Conservation (phyloP, 2,113 vertebrate genomes). For the Turnix velox region DNA sequence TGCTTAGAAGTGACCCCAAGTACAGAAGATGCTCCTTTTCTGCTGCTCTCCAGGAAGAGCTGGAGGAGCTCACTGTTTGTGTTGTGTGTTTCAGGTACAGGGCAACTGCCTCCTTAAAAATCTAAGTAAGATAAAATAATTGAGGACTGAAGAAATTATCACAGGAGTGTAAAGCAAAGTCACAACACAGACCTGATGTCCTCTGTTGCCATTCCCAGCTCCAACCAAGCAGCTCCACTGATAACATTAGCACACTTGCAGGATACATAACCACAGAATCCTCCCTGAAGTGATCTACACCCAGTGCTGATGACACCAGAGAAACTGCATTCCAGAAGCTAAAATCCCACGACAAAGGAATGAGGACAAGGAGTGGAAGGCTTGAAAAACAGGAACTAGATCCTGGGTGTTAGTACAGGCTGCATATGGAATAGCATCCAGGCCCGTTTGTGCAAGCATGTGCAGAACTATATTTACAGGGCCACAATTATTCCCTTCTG, state of each 20-base stretch:
- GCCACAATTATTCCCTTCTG: slow-evolving; percentile 50
- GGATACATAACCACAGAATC: slow-evolving; percentile 47
- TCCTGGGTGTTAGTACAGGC: slow-evolving; percentile 25
- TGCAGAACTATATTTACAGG: slow-evolving; percentile 55
- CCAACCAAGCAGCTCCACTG: background rate
- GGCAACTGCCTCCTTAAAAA: background rate
- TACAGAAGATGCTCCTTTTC: background rate
- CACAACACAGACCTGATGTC: slow-evolving; percentile 16
- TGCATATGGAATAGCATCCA: background rate
- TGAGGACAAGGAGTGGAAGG: slow-evolving; percentile 60
- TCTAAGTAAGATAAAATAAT: background rate
- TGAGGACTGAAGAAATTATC: background rate
- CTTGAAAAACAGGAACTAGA: slow-evolving; percentile 56
- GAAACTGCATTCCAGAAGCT: slow-evolving; percentile 69
- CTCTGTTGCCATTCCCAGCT: background rate
- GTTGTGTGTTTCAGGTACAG: background rate
- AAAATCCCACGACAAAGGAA: slow-evolving; percentile 66
- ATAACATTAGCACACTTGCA: slow-evolving; percentile 47
- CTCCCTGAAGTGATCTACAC: slow-evolving; percentile 63
- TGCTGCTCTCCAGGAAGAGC: background rate
- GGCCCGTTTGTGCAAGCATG: slow-evolving; percentile 51
- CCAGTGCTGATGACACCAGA: slow-evolving; percentile 68
- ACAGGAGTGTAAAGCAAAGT: slow-evolving; percentile 2
- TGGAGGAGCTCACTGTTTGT: background rate
- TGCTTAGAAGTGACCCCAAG: background rate